Conservation (phyloP, 2,797 vertebrate genomes). For the Spizella passerina region DNA sequence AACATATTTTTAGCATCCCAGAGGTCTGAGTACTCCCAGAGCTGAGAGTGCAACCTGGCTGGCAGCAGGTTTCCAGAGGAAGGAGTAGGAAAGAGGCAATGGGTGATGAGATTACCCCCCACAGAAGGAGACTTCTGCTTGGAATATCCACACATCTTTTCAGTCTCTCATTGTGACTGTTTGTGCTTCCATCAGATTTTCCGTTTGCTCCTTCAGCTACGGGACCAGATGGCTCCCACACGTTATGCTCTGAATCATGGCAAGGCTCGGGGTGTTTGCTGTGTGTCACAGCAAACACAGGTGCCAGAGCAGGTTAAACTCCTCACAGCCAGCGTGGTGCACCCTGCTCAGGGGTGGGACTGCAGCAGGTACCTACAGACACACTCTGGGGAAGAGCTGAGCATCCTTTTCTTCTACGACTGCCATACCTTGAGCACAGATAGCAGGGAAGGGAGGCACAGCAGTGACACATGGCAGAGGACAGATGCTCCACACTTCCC, state of each 20-base stretch:
- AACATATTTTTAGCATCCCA: constrained; percentile 33
- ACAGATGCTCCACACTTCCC: constrained; percentile 17
- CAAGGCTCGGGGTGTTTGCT: constrained; percentile 57
- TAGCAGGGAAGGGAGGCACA: neutral
- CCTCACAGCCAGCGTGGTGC: neutral
- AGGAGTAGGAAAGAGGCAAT: neutral
- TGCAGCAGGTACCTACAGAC: constrained; percentile 31
- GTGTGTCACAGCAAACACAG: constrained; percentile 45
- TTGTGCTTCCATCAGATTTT: constrained; percentile 49
- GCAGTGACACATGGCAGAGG: constrained; percentile 22
- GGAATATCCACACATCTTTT: constrained; percentile 47
- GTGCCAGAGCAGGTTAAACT: neutral
- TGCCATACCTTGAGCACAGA: neutral
- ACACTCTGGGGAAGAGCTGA: neutral
- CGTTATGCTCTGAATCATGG: constrained; percentile 70
- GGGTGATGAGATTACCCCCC: neutral
- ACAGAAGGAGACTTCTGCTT: neutral
- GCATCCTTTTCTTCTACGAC: neutral
- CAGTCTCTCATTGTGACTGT: constrained; percentile 17
- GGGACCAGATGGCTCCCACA: constrained; percentile 73
- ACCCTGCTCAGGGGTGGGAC: neutral
- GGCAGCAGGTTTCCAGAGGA: neutral
- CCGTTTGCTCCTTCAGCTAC: constrained; percentile 54
- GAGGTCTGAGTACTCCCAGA: neutral
- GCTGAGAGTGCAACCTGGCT: neutral